These are phyloP conservation scores for Popillia japonica DNA, from an alignment of 1,140 invertebrate species.

Conservation along the genomic window DNA sequence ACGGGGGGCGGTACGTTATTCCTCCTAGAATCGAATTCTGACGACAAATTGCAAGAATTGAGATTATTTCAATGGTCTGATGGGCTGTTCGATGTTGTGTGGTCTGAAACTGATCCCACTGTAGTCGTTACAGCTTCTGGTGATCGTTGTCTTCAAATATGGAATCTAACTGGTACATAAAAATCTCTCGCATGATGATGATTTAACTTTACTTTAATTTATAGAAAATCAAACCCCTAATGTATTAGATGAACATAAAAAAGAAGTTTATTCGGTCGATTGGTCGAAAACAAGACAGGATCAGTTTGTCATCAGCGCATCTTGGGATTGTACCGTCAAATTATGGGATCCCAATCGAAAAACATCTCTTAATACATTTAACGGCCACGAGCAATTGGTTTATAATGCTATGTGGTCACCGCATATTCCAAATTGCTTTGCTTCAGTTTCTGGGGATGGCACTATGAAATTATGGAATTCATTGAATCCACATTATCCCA, in stretches of 20 bases:
- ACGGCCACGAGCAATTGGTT: constrained; percentile 75
- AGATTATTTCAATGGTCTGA: constrained; percentile 75
- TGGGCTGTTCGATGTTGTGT: constrained; percentile 82
- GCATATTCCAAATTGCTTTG: constrained; percentile 75
- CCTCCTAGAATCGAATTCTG: constrained; percentile 68
- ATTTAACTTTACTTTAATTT: constrained; percentile 34
- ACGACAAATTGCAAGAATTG: constrained; percentile 64
- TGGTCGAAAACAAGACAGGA: constrained; percentile 75
- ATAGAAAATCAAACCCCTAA: constrained; percentile 59
- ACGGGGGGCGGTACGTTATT: constrained; percentile 78
- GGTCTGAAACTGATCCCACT: constrained; percentile 76
- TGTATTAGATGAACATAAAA: constrained; percentile 65
- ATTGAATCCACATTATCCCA: constrained; percentile 66
- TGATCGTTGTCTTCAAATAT: constrained; percentile 79
- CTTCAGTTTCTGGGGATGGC: constrained; percentile 80
- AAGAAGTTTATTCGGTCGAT: constrained; percentile 80
- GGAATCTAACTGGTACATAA: constrained; percentile 64
- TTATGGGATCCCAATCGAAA: constrained; percentile 77
- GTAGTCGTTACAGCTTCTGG: constrained; percentile 76
- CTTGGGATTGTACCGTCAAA: constrained; percentile 82
- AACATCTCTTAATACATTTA: constrained; percentile 72
- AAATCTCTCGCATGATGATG: constrained; percentile 51
- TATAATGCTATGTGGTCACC: constrained; percentile 81
- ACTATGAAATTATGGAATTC: constrained; percentile 80
- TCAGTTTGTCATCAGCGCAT: constrained; percentile 74